Evolutionary conservation across 1,140 invertebrate genomes (phyloP).

Genomic region (Delia radicum): DNA sequence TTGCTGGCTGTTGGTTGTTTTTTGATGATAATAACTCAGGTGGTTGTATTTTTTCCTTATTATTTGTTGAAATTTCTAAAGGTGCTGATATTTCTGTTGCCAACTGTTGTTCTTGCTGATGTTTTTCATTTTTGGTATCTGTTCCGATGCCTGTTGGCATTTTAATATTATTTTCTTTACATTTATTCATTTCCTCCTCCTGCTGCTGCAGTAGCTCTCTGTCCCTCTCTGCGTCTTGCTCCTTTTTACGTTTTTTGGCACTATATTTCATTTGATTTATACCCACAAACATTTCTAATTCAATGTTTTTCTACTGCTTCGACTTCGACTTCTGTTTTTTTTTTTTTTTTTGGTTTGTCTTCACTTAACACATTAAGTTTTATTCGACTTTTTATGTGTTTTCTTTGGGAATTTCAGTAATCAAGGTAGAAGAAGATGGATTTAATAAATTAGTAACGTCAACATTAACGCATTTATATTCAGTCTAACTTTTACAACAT

Average conservation of each 20-base stretch:
- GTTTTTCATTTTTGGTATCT: neutral
- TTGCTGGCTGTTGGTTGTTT: neutral
- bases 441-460: neutral
- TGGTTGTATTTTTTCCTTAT: neutral
- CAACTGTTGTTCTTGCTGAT: neutral
- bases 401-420: neutral
- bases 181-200: neutral
- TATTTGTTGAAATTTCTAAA: neutral
- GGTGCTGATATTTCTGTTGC: neutral
- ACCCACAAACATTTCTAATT: conserved; percentile 42
- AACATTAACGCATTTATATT: neutral
- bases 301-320: neutral
- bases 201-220: neutral
- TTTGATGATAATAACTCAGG: neutral
- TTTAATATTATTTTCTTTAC: neutral
- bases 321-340: neutral
- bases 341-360: neutral
- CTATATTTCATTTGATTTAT: conserved; percentile 43
- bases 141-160: conserved; percentile 6
- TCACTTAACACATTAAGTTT: neutral
- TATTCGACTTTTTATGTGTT: neutral
- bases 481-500: neutral
- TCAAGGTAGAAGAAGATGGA: neutral
- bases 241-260: conserved; percentile 36
- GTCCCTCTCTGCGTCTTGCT: conserved; percentile 25